Conservation (phyloP, 2,888 invertebrate species). For the Elmis aenea region DNA sequence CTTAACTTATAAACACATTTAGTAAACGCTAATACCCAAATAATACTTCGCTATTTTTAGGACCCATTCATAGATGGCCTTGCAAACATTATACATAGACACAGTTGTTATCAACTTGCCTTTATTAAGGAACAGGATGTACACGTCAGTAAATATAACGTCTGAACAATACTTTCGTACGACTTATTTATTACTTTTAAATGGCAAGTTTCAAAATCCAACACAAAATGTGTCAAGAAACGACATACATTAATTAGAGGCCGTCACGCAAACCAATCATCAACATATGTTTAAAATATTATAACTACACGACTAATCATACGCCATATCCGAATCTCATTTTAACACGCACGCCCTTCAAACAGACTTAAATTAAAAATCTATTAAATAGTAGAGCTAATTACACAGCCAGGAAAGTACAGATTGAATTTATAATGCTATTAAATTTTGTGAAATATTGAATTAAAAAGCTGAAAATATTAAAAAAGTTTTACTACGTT, state of each 20-base stretch:
- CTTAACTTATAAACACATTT: too few species aligned
- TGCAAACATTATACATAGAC: too few species aligned
- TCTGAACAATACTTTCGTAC: too few species aligned
- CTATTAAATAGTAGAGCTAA: neutral
- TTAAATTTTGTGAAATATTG: slow-evolving; percentile 14
- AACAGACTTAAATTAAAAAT: slow-evolving; percentile 1
- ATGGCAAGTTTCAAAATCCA: too few species aligned
- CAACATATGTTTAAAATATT: slow-evolving; percentile 19
- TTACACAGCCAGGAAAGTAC: neutral
- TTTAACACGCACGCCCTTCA: slow-evolving; percentile 11
- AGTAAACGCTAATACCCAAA: too few species aligned
- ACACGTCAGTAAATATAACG: too few species aligned
- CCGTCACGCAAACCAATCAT: slow-evolving; percentile 17
- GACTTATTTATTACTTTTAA: too few species aligned
- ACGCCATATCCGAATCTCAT: slow-evolving; percentile 6
- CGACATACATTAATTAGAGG: slow-evolving; percentile 14
- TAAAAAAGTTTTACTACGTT: slow-evolving; percentile 20
- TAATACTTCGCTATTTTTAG: too few species aligned
- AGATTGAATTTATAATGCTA: slow-evolving; percentile 18
- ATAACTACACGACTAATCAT: slow-evolving; percentile 10
- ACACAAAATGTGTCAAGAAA: neutral
- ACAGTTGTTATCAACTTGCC: too few species aligned
- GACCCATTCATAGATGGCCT: too few species aligned
- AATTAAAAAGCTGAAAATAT: slow-evolving; percentile 15
- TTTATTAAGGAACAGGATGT: too few species aligned